Percentiles rank a stretch among this genome's conserved stretches.
Conservation (phyloP, 2,888 invertebrate genomes). For the Spodoptera exigua region DNA sequence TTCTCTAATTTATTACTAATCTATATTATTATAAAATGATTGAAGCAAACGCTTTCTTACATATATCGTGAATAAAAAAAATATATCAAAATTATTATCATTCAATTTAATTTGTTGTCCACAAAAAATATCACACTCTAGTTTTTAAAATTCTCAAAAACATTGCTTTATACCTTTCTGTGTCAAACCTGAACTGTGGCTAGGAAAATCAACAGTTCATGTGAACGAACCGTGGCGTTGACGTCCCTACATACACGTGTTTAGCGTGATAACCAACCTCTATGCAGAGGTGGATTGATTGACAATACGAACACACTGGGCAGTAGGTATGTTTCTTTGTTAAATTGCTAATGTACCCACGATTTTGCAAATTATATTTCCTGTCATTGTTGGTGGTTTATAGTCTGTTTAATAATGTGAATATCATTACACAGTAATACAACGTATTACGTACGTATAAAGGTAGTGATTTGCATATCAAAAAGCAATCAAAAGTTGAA, state of each 20-base stretch:
- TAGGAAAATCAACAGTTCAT: conserved; percentile 40
- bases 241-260: conserved; percentile 68
- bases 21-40: no score
- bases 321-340: conserved; percentile 60
- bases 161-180: neutral
- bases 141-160: neutral
- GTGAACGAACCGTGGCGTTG: conserved; percentile 68
- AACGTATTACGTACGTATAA: neutral
- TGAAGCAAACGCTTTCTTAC: no score
- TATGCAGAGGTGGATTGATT: conserved; percentile 68
- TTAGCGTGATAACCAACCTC: conserved; percentile 73
- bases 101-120: no score
- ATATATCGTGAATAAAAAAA: no score
- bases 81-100: no score
- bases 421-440: conserved; percentile 11
- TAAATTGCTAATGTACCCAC: conserved; percentile 60
- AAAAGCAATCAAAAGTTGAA: neutral
- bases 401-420: conserved; percentile 27
- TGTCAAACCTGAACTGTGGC: neutral
- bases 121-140: no score
- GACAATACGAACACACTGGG: conserved; percentile 69
- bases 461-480: conserved; percentile 1
- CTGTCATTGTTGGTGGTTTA: conserved; percentile 52
- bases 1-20: no score
- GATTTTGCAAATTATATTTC: conserved; percentile 56